phyloP scores from a whole-genome alignment of 2,888 invertebrate species.

The Oxyscelio sp. region DNA sequence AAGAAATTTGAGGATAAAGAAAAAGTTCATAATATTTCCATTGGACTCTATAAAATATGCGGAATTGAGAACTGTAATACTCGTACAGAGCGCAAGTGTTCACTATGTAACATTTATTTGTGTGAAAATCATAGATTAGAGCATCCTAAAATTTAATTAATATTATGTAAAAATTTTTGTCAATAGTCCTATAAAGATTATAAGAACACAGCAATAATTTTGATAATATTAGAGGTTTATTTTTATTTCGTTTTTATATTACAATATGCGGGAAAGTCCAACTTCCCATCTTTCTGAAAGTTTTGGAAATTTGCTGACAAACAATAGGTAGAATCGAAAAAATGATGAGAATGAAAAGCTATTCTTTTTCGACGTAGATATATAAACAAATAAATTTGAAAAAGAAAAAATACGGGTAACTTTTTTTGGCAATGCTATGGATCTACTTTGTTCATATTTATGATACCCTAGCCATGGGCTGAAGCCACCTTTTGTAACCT shows the following conservation, averaged over 20 bases:
- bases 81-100: conserved; percentile 15
- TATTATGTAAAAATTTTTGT: not conserved
- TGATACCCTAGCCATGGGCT: no score
- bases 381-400: not conserved
- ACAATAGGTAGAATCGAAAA: no score
- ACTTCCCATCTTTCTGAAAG: not conserved
- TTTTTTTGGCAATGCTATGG: no score
- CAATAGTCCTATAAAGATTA: not conserved
- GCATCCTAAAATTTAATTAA: conserved; percentile 2
- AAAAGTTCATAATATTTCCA: conserved; percentile 4
- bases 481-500: no score
- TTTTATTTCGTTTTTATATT: not conserved
- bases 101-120: conserved; percentile 19
- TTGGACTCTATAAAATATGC: conserved; percentile 14
- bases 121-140: conserved; percentile 11
- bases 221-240: not conserved
- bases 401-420: not conserved
- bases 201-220: not conserved
- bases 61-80: conserved; percentile 22
- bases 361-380: not conserved
- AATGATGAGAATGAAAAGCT: no score
- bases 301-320: not conserved
- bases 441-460: no score
- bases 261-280: not conserved
- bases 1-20: not conserved